Evolutionary conservation across 2,113 vertebrate species (phyloP), one percentile per base, ranked within the genome.

Genomic region (Ptilonorhynchus violaceus): DNA sequence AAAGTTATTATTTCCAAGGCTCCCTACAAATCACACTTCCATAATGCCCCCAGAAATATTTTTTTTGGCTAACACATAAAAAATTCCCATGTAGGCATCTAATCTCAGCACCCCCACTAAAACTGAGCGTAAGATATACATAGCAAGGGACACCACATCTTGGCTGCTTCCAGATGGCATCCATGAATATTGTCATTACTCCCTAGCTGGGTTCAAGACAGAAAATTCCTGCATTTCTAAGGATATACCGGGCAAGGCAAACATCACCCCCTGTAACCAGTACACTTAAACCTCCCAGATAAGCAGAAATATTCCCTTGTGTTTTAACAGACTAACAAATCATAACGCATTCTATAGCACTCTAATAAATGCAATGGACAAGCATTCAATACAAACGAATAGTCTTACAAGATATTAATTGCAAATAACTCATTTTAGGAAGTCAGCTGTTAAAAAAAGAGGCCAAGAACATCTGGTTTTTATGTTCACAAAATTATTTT

Each of bases 141-240:
- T 11, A 94, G 76, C 68, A 94, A 49, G 75, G 4, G 1, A 24
- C 33, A n/a, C 25, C n/a, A 9, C 50, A 49, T 66, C 56, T 50
- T n/a, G 28, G 63, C 74, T 74, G 49, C 53, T 88, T 79, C 92
- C 94, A 96, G 88, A 73, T 55, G 81, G 60, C 87, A 91, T 2
- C 5, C 56, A 85, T 8, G 85, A 88, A 85, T 72, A 70, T n/a
- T 66, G 59, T 62, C 79, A 58, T 39, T 64, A 75, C 83, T 74
- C 62, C 73, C 79, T 63, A 31, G 64, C 63, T 67, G 60, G 82
- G 72, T 42, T 86, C 75, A 89, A 74, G 72, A 64, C 67, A 52
- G n/a, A 82, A 53, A 46, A 87, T 39, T 68, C 41, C 74, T 87
- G 63, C 41, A 13, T 53, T 62, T 62, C 81, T 59, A 49, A 62